phyloP scores from a whole-genome alignment of 2,888 invertebrate genomes.

The Melanargia galathea region DNA sequence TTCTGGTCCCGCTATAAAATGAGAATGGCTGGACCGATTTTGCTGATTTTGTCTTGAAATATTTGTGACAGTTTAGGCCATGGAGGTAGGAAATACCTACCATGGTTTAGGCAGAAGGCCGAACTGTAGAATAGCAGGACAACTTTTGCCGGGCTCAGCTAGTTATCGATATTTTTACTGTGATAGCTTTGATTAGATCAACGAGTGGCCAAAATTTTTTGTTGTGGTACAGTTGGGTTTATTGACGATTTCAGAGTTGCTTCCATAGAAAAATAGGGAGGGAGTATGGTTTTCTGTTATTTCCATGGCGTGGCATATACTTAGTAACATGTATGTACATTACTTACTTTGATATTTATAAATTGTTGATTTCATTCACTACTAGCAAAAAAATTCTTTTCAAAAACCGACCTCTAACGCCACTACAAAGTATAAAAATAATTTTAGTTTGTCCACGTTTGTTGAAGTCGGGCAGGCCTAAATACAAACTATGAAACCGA shows the following conservation, averaged over 20 bases:
- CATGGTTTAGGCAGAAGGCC: not conserved
- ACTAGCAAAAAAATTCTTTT: not conserved
- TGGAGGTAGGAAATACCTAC: constrained; percentile 1
- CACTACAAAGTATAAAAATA: constrained; percentile 1
- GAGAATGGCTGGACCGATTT: not conserved
- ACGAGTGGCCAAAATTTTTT: constrained; percentile 1
- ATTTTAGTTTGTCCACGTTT: no score
- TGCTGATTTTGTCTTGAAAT: constrained; percentile 1
- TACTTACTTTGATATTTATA: not conserved
- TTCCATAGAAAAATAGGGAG: not conserved
- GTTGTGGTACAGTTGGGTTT: not conserved
- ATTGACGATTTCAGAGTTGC: not conserved
- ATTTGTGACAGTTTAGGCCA: constrained; percentile 1
- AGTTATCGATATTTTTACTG: constrained; percentile 1
- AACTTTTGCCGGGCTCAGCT: constrained; percentile 1
- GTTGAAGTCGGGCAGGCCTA: no score
- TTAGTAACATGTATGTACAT: not conserved
- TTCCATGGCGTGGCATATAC: not conserved
- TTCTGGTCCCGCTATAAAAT: not conserved
- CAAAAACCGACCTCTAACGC: not conserved
- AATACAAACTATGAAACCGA: no score
- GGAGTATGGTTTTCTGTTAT: constrained; percentile 1
- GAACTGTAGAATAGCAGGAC: constrained; percentile 1
- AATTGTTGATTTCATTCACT: not conserved
- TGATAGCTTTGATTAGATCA: not conserved